Evolutionary conservation across 2,888 invertebrate genomes (phyloP).

Genomic region (Parthenolecanium corni): DNA sequence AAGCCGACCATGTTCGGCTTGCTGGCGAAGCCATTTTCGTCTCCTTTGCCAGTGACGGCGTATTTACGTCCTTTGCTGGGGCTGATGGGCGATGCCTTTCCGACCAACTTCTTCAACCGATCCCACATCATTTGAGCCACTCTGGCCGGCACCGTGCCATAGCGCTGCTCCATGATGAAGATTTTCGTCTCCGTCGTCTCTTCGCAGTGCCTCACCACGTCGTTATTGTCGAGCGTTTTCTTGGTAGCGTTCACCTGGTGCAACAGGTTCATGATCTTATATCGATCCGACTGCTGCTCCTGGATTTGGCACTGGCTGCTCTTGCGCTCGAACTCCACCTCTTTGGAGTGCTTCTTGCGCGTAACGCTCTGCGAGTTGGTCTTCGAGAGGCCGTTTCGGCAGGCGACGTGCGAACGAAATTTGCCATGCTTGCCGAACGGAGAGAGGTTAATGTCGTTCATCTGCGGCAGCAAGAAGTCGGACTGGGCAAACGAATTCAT

Average conservation of each 20-base stretch:
- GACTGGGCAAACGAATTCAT: too few species aligned
- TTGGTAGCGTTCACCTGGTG: neutral
- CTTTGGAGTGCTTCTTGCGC: neutral
- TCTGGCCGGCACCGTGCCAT: neutral
- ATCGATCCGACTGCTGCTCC: neutral
- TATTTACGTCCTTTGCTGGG: neutral
- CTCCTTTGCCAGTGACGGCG: neutral
- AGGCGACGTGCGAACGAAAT: neutral
- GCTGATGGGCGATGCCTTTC: neutral
- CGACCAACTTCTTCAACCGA: neutral
- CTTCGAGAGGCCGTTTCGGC: neutral
- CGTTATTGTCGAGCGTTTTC: neutral
- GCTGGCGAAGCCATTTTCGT: neutral
- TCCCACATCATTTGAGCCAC: neutral
- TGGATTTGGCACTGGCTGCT: neutral
- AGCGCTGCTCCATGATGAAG: neutral
- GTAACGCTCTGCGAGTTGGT: neutral
- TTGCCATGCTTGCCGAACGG: neutral
- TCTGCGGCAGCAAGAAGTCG: too few species aligned
- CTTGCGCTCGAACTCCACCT: neutral
- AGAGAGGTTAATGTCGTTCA: too few species aligned
- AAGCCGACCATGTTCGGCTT: neutral
- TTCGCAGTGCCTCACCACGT: neutral
- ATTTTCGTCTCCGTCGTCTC: neutral
- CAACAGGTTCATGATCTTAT: neutral